A percentile compares a stretch with the other conserved stretches of the same genome.
phyloP scores from a whole-genome alignment of 2,797 vertebrate species.

The Anabacerthia variegaticeps region DNA sequence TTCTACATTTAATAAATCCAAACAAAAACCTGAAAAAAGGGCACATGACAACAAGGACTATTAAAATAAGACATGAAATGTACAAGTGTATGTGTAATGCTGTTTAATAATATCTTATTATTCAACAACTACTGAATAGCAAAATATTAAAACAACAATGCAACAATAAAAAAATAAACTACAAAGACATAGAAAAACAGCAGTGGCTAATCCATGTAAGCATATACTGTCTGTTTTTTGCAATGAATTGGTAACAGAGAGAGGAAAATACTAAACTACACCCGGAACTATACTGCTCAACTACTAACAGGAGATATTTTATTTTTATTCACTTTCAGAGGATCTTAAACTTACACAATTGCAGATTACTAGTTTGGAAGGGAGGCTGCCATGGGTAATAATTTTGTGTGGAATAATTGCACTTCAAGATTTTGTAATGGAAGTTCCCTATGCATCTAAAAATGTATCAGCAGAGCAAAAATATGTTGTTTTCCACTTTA shows the following conservation, averaged over 20 bases:
- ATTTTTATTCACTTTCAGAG: not conserved
- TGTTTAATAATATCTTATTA: not conserved
- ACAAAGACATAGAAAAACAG: fast-evolving
- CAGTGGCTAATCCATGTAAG: not conserved
- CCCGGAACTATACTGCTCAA: not conserved
- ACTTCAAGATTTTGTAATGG: not conserved
- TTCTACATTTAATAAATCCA: not conserved
- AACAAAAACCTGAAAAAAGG: not conserved
- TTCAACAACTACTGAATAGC: not conserved
- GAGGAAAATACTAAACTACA: not conserved
- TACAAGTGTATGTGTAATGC: no score
- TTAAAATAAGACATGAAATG: not conserved
- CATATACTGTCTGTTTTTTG: not conserved
- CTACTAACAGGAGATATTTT: not conserved
- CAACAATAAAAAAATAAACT: not conserved
- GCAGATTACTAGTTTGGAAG: not conserved
- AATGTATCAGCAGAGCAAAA: not conserved
- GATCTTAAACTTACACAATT: not conserved
- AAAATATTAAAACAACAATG: not conserved
- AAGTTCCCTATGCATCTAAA: not conserved
- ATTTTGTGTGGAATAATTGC: not conserved
- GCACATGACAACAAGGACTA: fast-evolving
- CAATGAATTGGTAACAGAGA: not conserved
- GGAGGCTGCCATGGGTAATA: not conserved
- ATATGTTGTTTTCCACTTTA: not conserved